Percentiles rank a stretch among this genome's conserved stretches.
These are phyloP conservation scores for Formica selysi DNA, from an alignment of 1,140 invertebrate genomes.

Conservation along the genomic window DNA sequence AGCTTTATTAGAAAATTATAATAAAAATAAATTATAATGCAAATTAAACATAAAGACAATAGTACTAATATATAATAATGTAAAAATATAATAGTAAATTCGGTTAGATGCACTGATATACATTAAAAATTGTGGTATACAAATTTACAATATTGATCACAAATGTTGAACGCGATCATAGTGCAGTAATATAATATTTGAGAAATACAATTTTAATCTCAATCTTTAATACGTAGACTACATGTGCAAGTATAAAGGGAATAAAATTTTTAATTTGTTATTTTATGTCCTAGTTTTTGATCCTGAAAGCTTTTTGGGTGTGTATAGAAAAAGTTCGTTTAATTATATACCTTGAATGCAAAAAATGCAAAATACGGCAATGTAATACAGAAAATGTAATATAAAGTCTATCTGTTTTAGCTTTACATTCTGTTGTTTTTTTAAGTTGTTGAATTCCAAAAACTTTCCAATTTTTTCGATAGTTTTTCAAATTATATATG, in stretches of 20 bases:
- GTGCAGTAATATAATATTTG: background rate
- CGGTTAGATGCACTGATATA: no score
- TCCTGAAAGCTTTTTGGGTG: background rate
- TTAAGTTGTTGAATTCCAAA: background rate
- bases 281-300: background rate
- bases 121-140: no score
- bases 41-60: no score
- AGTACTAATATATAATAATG: no score
- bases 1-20: no score
- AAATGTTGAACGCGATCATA: background rate
- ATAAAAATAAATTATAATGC: no score
- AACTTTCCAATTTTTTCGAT: background rate
- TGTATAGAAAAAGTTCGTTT: background rate
- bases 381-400: background rate
- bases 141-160: background rate
- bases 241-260: background rate
- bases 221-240: slow-evolving; percentile 25
- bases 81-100: no score
- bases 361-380: background rate
- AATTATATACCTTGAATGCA: slow-evolving; percentile 6
- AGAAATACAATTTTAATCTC: background rate
- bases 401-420: background rate
- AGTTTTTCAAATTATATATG: background rate
- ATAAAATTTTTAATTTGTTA: background rate
- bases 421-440: background rate